Base-by-base conservation (phyloP, 2,113 vertebrate genomes). In the Illadopsis cleaveri region DNA sequence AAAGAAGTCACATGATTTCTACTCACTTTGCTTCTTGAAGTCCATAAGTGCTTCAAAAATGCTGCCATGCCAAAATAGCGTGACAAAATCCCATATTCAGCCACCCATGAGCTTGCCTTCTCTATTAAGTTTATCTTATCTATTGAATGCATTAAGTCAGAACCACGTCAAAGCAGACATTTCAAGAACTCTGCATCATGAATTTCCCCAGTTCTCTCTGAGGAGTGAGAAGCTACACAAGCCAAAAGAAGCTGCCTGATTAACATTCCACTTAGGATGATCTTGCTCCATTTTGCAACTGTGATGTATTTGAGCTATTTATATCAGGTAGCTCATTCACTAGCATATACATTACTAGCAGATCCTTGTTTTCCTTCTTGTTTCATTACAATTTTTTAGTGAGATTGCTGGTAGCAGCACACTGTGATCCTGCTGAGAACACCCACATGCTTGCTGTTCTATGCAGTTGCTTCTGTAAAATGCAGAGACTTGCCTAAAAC, bases 351-450 rank as follows among this genome's bases (percentile, higher is more conserved):
- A 16, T 78, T 82, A 78, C 56, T 82, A 94, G 40, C 38, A 90
- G 54, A 69, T 51, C 45, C 23, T 90, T 81, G 27, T 80, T 90
- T 94, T 71, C 48, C 30, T 75, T 68, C 72, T 76, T 60, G 51
- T 42, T 81, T 60, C 65, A 33, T 89, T 57, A 68, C 45, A 76
- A 31, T 70, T 89, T 85, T 87, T 82, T 3, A 14, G 70, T 10
- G 40, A 90, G 37, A 90, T 62, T 65, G 42, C 71, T 77, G 79
- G 70, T 69, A 83, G 62, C 71, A 92, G 85, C 75, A 62, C 66
- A 31, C 71, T 54, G 31, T n/a, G 80, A 70, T 93, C 76, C 72
- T 93, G 79, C 58, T 2, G 24, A 93, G 81, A 71, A 93, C 86
- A 90, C 90, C 90, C 71, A 93, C 70, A 15, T 47, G 42, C 82